Evolutionary conservation across 2,888 invertebrate species (phyloP).

Genomic region (Uloborus plumipes): DNA sequence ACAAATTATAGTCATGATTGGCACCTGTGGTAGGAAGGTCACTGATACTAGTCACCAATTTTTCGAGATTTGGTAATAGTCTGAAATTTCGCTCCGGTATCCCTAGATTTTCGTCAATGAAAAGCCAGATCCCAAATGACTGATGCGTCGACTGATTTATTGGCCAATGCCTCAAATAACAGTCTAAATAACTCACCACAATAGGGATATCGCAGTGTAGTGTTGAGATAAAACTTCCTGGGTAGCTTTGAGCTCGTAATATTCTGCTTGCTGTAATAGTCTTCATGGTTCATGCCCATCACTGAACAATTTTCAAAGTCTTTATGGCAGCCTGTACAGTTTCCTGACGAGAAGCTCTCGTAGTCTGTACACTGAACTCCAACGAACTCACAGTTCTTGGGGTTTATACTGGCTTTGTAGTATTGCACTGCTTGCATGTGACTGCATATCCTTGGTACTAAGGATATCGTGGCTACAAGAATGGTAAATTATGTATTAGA

Average conservation of each 20-base stretch:
- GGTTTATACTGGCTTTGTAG: conserved; percentile 50
- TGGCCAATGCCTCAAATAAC: too few species aligned
- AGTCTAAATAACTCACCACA: conserved; percentile 30
- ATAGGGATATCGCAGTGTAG: conserved; percentile 32
- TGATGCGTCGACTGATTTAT: too few species aligned
- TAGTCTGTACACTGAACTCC: conserved; percentile 41
- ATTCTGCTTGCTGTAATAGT: neutral
- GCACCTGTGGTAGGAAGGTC: too few species aligned
- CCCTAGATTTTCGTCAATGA: too few species aligned
- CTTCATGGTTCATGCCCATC: conserved; percentile 55
- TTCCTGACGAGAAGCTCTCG: conserved; percentile 11
- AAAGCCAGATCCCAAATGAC: too few species aligned
- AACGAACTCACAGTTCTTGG: conserved; percentile 35
- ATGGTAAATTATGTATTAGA: too few species aligned
- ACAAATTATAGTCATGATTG: too few species aligned
- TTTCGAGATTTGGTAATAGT: too few species aligned
- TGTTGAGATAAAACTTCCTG: conserved; percentile 48
- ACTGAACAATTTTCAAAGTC: conserved; percentile 32
- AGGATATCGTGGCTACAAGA: conserved; percentile 39
- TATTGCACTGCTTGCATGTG: conserved; percentile 59
- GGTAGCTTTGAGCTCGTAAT: neutral
- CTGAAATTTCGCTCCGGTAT: too few species aligned
- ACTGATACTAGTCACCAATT: too few species aligned
- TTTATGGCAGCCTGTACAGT: conserved; percentile 9
- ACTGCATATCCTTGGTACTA: conserved; percentile 44